Evolutionary conservation across 1,140 invertebrate species (phyloP), one percentile per base, ranked within the genome.

Genomic region (Plectus sambesii): DNA sequence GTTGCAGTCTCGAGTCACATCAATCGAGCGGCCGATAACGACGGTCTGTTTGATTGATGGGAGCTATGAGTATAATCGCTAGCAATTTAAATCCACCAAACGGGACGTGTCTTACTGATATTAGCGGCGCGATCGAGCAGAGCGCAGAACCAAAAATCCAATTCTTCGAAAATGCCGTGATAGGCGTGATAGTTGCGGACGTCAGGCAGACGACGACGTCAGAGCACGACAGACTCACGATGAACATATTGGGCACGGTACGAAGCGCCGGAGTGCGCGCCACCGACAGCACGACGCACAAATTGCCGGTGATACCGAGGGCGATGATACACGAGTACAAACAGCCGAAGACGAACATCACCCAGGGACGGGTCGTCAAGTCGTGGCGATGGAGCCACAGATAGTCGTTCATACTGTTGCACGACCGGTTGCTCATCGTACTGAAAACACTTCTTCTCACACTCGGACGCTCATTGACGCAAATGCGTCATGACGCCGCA

Each of bases 101-200:
- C n/a, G n/a, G n/a, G n/a, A n/a, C n/a, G n/a, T n/a, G n/a, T n/a
- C 46, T 40, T 38, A 61, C 59, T 26, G 61, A 58, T 39, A 63
- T 53, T 41, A 65, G 65, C 15, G 61, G 61, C 12, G 62, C 61
- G 19, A 64, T 44, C 9, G 59, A 56, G 36, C 63, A 66, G 0
- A 66, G 41, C 9, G 56, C 53, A n/a, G 35, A 36, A 23, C 64
- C 64, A 30, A 67, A 67, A 20, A 67, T 48, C 64, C 64, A 67
- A 17, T 58, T 56, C 39, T 66, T 67, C 24, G 50, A 48, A 39
- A 67, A 66, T 6, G 64, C 64, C 17, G 66, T 64, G 41, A 69
- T 67, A 15, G 65, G 66, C 19, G 64, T 67, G 30, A 67, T 67
- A 15, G 60, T 67, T 1, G 57, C 64, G 20, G 60, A 64, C 19